phyloP scores from a whole-genome alignment of 2,888 invertebrate genomes.

The Drosophila diplacantha region DNA sequence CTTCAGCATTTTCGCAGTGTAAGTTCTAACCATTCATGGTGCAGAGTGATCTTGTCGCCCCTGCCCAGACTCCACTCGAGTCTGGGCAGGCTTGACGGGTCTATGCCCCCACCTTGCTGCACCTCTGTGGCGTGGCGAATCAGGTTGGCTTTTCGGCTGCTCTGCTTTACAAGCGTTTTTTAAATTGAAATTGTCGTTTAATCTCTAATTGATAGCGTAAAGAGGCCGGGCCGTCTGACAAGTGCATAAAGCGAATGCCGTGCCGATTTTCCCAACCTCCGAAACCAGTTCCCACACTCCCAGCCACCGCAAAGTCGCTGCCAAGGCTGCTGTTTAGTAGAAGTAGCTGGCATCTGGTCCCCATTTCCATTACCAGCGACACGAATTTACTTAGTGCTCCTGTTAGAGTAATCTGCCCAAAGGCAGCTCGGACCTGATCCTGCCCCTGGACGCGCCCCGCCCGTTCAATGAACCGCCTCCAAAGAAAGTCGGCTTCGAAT shows the following conservation, averaged over 20 bases:
- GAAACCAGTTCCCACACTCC: conserved; percentile 50
- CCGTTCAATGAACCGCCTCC: conserved; percentile 56
- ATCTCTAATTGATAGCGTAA: conserved; percentile 58
- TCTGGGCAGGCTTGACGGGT: conserved; percentile 18
- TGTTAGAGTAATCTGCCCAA: conserved; percentile 42
- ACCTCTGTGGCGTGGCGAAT: conserved; percentile 7
- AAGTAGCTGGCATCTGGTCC: conserved; percentile 7
- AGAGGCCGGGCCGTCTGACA: conserved; percentile 41
- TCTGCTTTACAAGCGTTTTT: conserved; percentile 43
- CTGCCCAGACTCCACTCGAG: conserved; percentile 1
- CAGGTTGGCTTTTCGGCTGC: conserved; percentile 38
- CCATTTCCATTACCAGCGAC: conserved; percentile 40
- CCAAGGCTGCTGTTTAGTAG: conserved; percentile 19
- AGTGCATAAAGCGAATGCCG: conserved; percentile 48
- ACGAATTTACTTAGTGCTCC: conserved; percentile 41
- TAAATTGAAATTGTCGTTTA: conserved; percentile 66
- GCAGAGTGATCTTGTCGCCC: background rate
- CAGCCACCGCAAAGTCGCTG: conserved; percentile 46
- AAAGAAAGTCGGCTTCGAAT: conserved; percentile 28
- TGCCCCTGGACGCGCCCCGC: conserved; percentile 8
- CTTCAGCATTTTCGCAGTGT: background rate
- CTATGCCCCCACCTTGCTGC: conserved; percentile 19
- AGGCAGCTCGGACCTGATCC: conserved; percentile 30
- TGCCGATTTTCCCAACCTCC: conserved; percentile 51
- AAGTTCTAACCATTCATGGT: conserved; percentile 9